A percentile compares a stretch with the other conserved stretches of the same genome.
Conservation (phyloP, 2,113 vertebrate genomes). For the Procavia capensis region DNA sequence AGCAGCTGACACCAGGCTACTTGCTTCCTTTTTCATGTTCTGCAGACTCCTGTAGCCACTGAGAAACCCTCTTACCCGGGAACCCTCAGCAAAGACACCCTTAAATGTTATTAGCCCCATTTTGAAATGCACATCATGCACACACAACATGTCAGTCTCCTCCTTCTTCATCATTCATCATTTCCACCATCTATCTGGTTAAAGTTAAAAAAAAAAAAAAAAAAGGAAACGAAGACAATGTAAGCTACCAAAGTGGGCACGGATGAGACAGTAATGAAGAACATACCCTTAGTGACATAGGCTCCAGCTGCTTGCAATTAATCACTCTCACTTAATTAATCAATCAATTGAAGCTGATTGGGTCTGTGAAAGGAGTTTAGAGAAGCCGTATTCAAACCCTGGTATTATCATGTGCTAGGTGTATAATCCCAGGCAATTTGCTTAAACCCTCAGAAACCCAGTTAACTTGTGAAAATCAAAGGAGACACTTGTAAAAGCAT, state of each 20-base stretch:
- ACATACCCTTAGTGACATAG: neutral
- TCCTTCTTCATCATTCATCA: neutral
- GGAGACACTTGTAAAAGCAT: neutral
- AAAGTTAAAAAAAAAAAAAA: neutral
- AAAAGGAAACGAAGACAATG: neutral
- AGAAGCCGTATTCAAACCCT: conserved; percentile 1
- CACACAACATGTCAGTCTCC: neutral
- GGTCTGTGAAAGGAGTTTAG: conserved; percentile 17
- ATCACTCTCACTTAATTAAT: conserved; percentile 68
- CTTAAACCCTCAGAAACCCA: conserved; percentile 21
- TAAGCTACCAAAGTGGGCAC: neutral
- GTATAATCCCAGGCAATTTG: neutral
- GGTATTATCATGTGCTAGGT: neutral
- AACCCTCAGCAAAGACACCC: neutral
- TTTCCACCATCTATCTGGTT: neutral
- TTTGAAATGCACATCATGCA: neutral
- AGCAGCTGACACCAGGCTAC: too few species aligned
- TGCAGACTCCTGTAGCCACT: neutral
- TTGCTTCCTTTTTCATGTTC: neutral
- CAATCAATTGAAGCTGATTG: conserved; percentile 54
- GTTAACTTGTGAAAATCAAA: conserved; percentile 20
- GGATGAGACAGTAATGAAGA: neutral
- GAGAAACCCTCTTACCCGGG: neutral
- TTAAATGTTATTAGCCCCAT: neutral
- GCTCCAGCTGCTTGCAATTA: conserved; percentile 65